Base-by-base conservation (phyloP, 2,888 invertebrate genomes). In the Phaedon cochleariae region DNA sequence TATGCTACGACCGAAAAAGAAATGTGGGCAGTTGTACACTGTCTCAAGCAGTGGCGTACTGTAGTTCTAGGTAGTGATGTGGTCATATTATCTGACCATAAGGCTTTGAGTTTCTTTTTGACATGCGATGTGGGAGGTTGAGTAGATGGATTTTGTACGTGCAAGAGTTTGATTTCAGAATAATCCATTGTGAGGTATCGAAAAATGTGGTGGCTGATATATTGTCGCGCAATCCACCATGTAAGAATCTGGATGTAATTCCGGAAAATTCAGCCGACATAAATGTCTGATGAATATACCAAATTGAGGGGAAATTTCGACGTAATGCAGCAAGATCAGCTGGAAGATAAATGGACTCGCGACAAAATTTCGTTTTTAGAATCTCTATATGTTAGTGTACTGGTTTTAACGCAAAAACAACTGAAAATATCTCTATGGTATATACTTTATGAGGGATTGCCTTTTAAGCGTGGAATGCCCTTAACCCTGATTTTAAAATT, bases 1-100 rank as follows among this genome's bases (percentile, higher is more conserved):
- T 67, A 67, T 63, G 55, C 63, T 1, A 15, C 18, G 0, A 67
- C 63, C 1, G 63, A 67, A 26, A 63, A 63, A 31, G 63, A 67
- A 26, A 34, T 34, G 1, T 12, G 21, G 9, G 67, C 60, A 3
- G 31, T 67, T 2, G 34, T 63, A 1, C 59, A 45, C 49, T 59
- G 55, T 5, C 22, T 63, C 0, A 2, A 21, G 9, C 54, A 59
- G 26, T 67, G 62, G 64, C 49, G 59, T 18, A 46, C 21, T 7
- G 49, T 67, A 7, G 49, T 67, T 3, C 17, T 62, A 17, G 59
- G 59, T n/a, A 46, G 26, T 12, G n/a, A 54, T 12, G 2, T 63
- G 12, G 51, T 45, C 1, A 55, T 67, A 26, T 20, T 51, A 7
- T 59, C 51, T 1, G 63, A 67, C 34, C 60, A 67, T 21, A 62